Evolutionary conservation across 2,888 invertebrate species (phyloP), one percentile per base, ranked within the genome.

Genomic region (Masnerella sp.): DNA sequence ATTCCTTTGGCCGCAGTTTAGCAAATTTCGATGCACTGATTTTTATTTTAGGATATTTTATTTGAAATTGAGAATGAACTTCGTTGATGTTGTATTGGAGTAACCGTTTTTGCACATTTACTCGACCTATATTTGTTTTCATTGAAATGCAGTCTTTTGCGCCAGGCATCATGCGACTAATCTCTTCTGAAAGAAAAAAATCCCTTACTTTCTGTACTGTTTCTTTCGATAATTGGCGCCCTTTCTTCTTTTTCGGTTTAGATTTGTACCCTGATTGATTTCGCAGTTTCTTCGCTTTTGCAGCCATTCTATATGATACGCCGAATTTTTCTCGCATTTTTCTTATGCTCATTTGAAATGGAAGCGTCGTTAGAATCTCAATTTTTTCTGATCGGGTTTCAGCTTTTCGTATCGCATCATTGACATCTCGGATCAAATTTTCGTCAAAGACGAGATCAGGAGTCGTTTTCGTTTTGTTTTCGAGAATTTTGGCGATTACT

Each of bases 1-100:
- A 47, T 17, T 47, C 15, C 17, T 47, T 47, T 43, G 56, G 43
- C 12, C 56, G 43, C n/a, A 58, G 32, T 30, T 58, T 58, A 11
- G 43, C 17, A 43, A 58, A 58, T 11, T 43, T 30, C 0, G 56
- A 58, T 18, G 17, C 11, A 43, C 42, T 58, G 15, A 58, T 58
- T 32, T 43, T 42, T 9, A 43, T 12, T 14, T 43, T 34, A 8
- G 42, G 56, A 43, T 20, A 58, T 43, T 43, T 58, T 32, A 12
- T 7, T 30, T 17, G 5, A 36, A 56, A 56, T 32, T 20, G 18
- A n/a, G 12, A 11, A 38, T 52, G 38, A 7, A 52, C 7, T 14
- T 22, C 20, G 8, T 22, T 52, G 7, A 52, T 14, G 11, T 52
- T 38, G 14, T 34, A 36, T 14, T 18, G 25, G 5, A 52, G 25